Percentiles rank a stretch among this genome's conserved stretches.
Conservation (phyloP, 2,888 invertebrate genomes). For the Sesia apiformis region DNA sequence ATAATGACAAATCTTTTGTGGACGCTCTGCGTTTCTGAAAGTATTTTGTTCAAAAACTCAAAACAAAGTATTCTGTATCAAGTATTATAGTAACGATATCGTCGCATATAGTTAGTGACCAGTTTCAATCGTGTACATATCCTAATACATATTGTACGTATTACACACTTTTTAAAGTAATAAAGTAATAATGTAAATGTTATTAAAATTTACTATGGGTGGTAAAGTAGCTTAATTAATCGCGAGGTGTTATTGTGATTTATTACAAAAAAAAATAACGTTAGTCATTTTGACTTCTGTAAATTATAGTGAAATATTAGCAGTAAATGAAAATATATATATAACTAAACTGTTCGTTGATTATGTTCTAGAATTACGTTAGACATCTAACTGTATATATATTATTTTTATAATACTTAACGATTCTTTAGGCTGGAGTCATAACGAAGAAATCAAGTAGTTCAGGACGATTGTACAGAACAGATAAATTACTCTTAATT, state of each 20-base stretch:
- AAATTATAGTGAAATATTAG: slow-evolving; percentile 17
- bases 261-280: neutral
- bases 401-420: slow-evolving; percentile 3
- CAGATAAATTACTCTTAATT: neutral
- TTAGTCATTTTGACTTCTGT: slow-evolving; percentile 16
- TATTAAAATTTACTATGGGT: neutral
- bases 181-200: neutral
- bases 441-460: too few relatives aligned
- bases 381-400: slow-evolving; percentile 1
- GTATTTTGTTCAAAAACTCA: neutral
- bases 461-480: neutral
- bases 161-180: slow-evolving; percentile 1
- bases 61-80: neutral
- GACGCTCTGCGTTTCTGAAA: neutral
- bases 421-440: neutral
- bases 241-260: slow-evolving; percentile 3
- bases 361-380: slow-evolving; percentile 1
- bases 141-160: slow-evolving; percentile 20
- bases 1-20: too few relatives aligned
- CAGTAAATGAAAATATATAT: slow-evolving; percentile 11
- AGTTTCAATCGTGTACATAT: slow-evolving; percentile 31
- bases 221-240: neutral
- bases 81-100: neutral
- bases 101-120: neutral
- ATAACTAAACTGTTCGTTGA: slow-evolving; percentile 4